Conservation (phyloP, 2,797 vertebrate genomes). For the Circus cinereus region DNA sequence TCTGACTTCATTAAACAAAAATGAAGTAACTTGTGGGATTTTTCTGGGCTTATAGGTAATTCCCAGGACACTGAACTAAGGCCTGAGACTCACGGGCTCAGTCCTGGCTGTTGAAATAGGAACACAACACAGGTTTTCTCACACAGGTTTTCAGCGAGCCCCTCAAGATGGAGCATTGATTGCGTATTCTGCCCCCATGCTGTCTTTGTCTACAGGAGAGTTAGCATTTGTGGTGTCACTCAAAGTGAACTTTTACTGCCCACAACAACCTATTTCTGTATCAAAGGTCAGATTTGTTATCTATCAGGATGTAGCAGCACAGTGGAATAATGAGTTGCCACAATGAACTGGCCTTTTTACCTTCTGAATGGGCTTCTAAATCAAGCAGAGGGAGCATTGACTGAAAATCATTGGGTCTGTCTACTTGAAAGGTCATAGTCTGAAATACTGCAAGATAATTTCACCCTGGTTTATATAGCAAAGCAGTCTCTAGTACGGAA, state of each 20-base stretch:
- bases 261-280: conserved; percentile 50
- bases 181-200: neutral
- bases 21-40: neutral
- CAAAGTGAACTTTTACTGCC: conserved; percentile 63
- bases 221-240: conserved; percentile 35
- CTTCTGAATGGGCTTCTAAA: conserved; percentile 71
- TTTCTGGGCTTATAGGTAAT: neutral
- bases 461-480: conserved; percentile 26
- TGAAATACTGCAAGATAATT: conserved; percentile 69
- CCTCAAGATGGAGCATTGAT: neutral
- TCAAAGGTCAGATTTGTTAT: conserved; percentile 66
- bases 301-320: conserved; percentile 56
- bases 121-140: neutral
- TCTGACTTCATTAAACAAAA: neutral
- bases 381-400: conserved; percentile 64
- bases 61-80: neutral
- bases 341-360: conserved; percentile 59
- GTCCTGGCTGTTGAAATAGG: neutral
- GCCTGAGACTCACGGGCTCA: neutral
- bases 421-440: conserved; percentile 58
- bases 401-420: conserved; percentile 71
- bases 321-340: conserved; percentile 66
- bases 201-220: neutral
- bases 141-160: neutral
- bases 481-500: neutral